Conservation (phyloP, 1,140 invertebrate genomes). For the Cydia amplana region DNA sequence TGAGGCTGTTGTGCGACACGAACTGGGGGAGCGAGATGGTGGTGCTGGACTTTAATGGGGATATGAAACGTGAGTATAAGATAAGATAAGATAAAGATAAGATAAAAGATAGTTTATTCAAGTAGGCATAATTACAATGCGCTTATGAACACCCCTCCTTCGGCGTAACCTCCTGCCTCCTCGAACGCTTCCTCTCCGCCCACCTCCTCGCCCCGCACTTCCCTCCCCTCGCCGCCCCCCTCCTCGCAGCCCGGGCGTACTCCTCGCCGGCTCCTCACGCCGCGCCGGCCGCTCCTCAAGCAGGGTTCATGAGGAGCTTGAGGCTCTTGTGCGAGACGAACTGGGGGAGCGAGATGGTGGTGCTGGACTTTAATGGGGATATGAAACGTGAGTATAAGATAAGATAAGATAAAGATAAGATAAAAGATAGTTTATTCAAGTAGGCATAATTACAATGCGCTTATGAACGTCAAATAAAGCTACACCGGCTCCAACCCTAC, state of each 20-base stretch:
- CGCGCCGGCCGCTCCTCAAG: conserved; percentile 83
- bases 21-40: conserved; percentile 83
- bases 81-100: too few relatives aligned
- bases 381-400: conserved; percentile 66
- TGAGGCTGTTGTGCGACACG: conserved; percentile 84
- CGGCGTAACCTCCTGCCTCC: conserved; percentile 87
- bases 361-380: conserved; percentile 64
- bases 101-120: too few relatives aligned
- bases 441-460: too few relatives aligned
- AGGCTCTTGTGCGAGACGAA: conserved; percentile 84
- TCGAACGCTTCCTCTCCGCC: conserved; percentile 92
- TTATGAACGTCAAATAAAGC: too few relatives aligned
- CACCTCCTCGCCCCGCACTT: conserved; percentile 91
- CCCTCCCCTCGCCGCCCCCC: conserved; percentile 86
- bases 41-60: conserved; percentile 60
- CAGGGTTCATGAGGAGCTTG: conserved; percentile 88
- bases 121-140: too few relatives aligned
- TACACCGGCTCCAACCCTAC: too few relatives aligned
- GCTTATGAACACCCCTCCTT: conserved; percentile 87
- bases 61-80: conserved; percentile 66
- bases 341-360: conserved; percentile 80
- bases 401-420: too few relatives aligned
- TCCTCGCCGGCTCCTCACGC: conserved; percentile 82
- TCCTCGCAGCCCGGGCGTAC: conserved; percentile 89
- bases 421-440: too few relatives aligned